phyloP scores from a whole-genome alignment of 2,797 vertebrate species.

The Hemitrygon akajei region DNA sequence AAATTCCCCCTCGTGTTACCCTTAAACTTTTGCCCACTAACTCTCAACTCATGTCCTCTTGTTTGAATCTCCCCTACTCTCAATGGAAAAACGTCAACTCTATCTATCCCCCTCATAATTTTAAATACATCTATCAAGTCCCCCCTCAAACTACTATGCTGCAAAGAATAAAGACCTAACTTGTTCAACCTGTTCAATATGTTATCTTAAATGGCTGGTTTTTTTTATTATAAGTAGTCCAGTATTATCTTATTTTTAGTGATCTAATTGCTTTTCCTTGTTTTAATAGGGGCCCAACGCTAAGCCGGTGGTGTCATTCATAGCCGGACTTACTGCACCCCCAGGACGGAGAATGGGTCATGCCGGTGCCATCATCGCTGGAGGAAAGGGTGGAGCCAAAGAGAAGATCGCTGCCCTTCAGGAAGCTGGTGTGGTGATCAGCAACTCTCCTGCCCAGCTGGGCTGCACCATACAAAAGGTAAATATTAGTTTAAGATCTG shows the following conservation, averaged over 20 bases:
- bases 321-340: constrained; percentile 90
- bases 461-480: constrained; percentile 96
- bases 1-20: too few relatives aligned
- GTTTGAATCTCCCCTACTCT: too few relatives aligned
- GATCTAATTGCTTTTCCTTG: neutral
- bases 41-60: too few relatives aligned
- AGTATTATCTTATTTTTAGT: neutral
- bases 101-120: too few relatives aligned
- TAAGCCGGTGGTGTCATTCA: constrained; percentile 96
- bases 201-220: too few relatives aligned
- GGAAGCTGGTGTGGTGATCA: constrained; percentile 83
- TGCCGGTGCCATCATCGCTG: constrained; percentile 93
- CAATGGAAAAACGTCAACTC: too few relatives aligned
- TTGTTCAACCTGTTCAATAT: too few relatives aligned
- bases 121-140: too few relatives aligned
- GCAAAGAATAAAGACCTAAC: too few relatives aligned
- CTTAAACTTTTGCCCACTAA: too few relatives aligned
- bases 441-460: constrained; percentile 94
- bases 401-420: constrained; percentile 98
- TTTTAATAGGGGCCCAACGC: constrained; percentile 72
- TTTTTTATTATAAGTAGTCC: neutral
- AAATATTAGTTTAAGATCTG: constrained; percentile 42
- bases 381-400: constrained; percentile 94
- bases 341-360: constrained; percentile 95
- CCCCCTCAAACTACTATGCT: too few relatives aligned